A percentile compares a stretch with the other conserved stretches of the same genome.
Evolutionary conservation across 2,113 vertebrate genomes (phyloP).

Genomic region (Chaetops frenatus): DNA sequence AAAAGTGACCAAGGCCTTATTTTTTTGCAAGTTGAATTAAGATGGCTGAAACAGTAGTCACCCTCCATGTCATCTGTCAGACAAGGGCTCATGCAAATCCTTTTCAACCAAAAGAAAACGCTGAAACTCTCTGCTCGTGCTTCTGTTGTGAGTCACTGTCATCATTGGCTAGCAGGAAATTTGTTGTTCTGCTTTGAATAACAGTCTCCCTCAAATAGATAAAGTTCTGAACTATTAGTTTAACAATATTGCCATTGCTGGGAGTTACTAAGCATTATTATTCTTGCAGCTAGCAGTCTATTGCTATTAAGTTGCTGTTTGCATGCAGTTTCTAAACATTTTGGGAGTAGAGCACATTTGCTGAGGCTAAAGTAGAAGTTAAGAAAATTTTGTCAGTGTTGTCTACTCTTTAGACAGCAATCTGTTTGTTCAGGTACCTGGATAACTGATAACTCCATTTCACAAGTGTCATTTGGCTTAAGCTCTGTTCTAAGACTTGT

Average conservation of each 20-base stretch:
- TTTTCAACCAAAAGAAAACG: neutral
- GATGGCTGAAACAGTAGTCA: neutral
- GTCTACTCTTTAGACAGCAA: neutral
- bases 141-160: neutral
- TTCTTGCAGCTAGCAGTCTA: neutral
- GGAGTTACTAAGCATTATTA: neutral
- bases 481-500: neutral
- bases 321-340: neutral
- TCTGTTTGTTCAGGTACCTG: neutral
- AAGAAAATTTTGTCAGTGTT: neutral
- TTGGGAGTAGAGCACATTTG: neutral
- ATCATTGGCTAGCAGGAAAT: neutral
- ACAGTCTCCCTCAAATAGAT: neutral
- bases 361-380: neutral
- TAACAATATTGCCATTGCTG: neutral
- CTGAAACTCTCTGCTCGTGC: neutral
- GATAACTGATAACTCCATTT: neutral
- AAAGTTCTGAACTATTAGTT: neutral
- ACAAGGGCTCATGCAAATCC: neutral
- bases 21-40: neutral
- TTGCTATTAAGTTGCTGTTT: neutral
- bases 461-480: neutral
- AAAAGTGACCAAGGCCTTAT: neutral
- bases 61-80: neutral
- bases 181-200: neutral